Percentiles rank a stretch among this genome's conserved stretches.
Conservation (phyloP, 92 coral and sea anemone genomes). For the Porites rus region DNA sequence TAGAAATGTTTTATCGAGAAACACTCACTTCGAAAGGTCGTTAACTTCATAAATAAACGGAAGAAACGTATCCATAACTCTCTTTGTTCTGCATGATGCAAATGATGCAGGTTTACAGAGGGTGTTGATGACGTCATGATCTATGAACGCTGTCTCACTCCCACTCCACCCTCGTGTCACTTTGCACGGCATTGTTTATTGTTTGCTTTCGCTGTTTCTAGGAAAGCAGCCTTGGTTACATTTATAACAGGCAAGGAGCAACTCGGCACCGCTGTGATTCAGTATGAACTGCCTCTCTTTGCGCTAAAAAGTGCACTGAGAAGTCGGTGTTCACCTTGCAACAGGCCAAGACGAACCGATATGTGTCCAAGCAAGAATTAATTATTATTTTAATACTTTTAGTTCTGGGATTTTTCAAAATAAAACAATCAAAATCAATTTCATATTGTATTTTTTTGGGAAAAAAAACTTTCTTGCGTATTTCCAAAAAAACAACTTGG, state of each 20-base stretch:
- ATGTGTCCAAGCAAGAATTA: too few species aligned
- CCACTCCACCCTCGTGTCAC: neutral
- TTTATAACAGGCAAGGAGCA: neutral
- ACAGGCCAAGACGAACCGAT: too few species aligned
- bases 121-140: conserved; percentile 25
- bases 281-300: neutral
- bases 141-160: neutral
- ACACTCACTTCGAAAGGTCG: neutral
- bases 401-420: too few species aligned
- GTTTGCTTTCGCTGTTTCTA: neutral
- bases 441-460: too few species aligned
- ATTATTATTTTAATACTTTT: too few species aligned
- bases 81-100: neutral
- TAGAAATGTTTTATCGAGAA: neutral
- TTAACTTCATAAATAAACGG: neutral
- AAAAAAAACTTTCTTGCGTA: too few species aligned
- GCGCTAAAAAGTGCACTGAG: neutral
- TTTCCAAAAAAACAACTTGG: too few species aligned
- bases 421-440: too few species aligned
- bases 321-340: too few species aligned
- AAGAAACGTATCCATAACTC: neutral
- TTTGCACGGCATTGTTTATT: neutral
- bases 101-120: too few species aligned
- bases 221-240: neutral
- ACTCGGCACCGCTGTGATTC: neutral